Evolutionary conservation across 2,888 invertebrate species (phyloP), one percentile per base, ranked within the genome.

Genomic region (Crocallis elinguaria): DNA sequence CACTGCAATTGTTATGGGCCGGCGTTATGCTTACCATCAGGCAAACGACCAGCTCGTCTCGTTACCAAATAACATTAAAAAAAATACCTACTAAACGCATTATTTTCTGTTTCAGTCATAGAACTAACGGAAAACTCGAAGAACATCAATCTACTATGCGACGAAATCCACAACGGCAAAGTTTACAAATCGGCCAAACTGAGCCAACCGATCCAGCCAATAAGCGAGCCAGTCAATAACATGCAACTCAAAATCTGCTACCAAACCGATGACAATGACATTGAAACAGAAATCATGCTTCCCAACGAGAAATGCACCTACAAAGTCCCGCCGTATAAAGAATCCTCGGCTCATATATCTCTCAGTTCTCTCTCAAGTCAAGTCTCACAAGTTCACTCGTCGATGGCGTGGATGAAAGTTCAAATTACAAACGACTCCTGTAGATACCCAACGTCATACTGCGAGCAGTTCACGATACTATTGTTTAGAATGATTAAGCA

Each of bases 111-210:
- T 88, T 0, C 83, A 94, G 94, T 95, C 32, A 94, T 95, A 54
- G 94, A 95, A 76, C 62, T 94, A 37, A 92, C 93, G 1, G 94
- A 94, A 71, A 90, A 91, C 23, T 86, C 85, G 0, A 81, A 88
- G 12, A 79, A 90, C 62, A 92, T 94, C 38, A 78, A 82, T 2
- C 57, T 82, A 23, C 76, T 95, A 27, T 86, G 93, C 35, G 84
- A 92, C 62, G 86, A 93, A 37, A 93, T 93, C 7, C 86, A 92
- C 57, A 95, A 95, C 69, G 95, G 95, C 0, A 93, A 93, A 69
- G 11, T 86, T 7, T 86, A 75, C 62, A 89, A 91, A 73, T 81
- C 85, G 0, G 74, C 82, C 0, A 88, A 87, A 70, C 27, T 83
- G 1, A 75, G 79, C 1, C 66, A 66, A 17, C 48, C 69, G 7